Evolutionary conservation across 2,113 vertebrate genomes (phyloP).

Genomic region (Terrapene triunguis): DNA sequence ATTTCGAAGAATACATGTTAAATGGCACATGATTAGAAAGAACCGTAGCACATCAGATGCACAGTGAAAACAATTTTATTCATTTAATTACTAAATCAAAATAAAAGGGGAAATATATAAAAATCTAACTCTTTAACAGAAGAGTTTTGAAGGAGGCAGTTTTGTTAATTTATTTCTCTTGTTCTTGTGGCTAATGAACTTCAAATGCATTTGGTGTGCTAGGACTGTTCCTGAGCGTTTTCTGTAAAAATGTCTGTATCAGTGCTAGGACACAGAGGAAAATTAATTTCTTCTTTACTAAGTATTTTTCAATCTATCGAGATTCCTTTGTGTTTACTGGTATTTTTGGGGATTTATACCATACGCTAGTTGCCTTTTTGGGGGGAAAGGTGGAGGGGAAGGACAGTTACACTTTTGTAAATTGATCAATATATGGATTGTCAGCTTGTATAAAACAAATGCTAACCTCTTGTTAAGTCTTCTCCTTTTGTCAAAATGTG

Average conservation of each 20-base stretch:
- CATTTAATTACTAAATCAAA: neutral
- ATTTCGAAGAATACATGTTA: neutral
- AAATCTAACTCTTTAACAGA: neutral
- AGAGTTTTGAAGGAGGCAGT: neutral
- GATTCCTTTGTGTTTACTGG: neutral
- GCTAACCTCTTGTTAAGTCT: neutral
- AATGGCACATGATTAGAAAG: neutral
- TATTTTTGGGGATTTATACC: too few species aligned
- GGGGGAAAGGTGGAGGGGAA: too few species aligned
- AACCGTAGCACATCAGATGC: neutral
- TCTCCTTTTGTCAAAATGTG: neutral
- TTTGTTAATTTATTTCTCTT: neutral
- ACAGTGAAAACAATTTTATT: neutral
- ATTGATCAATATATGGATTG: neutral
- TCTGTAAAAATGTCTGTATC: neutral
- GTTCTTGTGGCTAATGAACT: neutral
- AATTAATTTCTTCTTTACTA: neutral
- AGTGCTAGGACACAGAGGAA: neutral
- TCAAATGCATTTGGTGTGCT: neutral
- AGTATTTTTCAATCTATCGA: neutral
- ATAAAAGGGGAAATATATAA: too few species aligned
- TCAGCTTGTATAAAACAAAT: neutral
- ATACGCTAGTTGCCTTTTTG: too few species aligned
- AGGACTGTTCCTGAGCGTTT: neutral
- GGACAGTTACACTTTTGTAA: neutral